A percentile compares a stretch with the other conserved stretches of the same genome.
phyloP scores from a whole-genome alignment of 1,140 invertebrate genomes.

The Glomeris maerens region DNA sequence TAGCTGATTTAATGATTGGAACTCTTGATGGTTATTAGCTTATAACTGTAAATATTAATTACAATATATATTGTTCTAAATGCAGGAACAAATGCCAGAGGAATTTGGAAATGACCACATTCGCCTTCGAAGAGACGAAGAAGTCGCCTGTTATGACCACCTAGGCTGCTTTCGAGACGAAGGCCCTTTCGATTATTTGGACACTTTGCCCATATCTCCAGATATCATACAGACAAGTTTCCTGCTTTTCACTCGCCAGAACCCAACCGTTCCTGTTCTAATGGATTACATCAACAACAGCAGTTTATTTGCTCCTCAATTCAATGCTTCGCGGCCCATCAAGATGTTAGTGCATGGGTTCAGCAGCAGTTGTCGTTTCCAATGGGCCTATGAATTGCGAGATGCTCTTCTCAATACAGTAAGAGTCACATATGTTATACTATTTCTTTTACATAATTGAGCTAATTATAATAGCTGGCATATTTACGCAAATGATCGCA shows the following conservation, averaged over 20 bases:
- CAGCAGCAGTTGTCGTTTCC: constrained; percentile 69
- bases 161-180: constrained; percentile 88
- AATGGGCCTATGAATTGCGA: constrained; percentile 88
- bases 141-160: constrained; percentile 70
- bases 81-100: too few species aligned
- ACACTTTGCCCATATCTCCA: constrained; percentile 72
- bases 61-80: too few species aligned
- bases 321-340: constrained; percentile 52
- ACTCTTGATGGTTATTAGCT: too few species aligned
- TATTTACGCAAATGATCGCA: too few species aligned
- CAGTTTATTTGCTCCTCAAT: constrained; percentile 48
- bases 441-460: too few species aligned
- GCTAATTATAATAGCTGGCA: too few species aligned
- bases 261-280: constrained; percentile 22
- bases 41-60: too few species aligned
- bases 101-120: too few species aligned
- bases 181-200: constrained; percentile 77
- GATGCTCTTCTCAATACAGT: constrained; percentile 73
- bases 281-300: constrained; percentile 28
- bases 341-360: constrained; percentile 91
- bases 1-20: too few species aligned
- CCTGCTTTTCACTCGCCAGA: constrained; percentile 33
- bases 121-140: too few species aligned
- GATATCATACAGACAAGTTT: constrained; percentile 65
- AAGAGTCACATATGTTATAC: too few species aligned